Conservation (phyloP, 2,113 vertebrate species). For the Carlito syrichta region DNA sequence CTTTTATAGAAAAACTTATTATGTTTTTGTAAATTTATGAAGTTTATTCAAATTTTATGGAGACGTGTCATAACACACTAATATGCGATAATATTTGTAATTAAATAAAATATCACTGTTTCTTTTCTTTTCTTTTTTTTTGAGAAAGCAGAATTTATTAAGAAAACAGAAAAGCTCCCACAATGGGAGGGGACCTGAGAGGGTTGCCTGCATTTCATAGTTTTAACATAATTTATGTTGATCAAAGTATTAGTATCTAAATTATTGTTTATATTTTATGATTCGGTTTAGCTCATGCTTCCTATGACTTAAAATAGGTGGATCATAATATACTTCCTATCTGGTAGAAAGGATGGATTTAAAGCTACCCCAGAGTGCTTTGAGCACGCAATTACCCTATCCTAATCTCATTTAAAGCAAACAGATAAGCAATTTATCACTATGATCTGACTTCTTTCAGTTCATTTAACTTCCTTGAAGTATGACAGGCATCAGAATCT, state of each 20-base stretch:
- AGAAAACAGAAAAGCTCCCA: too few species aligned
- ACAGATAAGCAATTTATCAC: conserved; percentile 79
- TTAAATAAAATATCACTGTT: background rate
- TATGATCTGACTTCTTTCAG: conserved; percentile 71
- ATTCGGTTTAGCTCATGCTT: background rate
- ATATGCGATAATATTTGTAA: background rate
- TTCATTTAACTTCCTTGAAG: conserved; percentile 63
- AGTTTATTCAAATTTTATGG: background rate
- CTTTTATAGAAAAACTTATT: background rate
- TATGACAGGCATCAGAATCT: conserved; percentile 73
- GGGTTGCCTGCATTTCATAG: too few species aligned
- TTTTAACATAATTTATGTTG: background rate
- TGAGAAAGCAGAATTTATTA: too few species aligned
- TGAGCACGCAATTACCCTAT: conserved; percentile 71
- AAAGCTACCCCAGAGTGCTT: conserved; percentile 33
- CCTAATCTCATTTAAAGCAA: conserved; percentile 68
- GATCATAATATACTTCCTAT: conserved; percentile 53
- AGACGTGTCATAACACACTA: background rate
- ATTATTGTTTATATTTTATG: conserved; percentile 16
- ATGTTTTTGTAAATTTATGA: background rate
- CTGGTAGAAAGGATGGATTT: background rate
- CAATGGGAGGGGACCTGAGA: too few species aligned
- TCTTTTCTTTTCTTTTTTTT: too few species aligned
- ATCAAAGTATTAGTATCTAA: background rate
- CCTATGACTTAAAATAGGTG: too few species aligned